Base-by-base conservation (phyloP, 2,113 vertebrate genomes). In the Phylloscopus trochiloides region DNA sequence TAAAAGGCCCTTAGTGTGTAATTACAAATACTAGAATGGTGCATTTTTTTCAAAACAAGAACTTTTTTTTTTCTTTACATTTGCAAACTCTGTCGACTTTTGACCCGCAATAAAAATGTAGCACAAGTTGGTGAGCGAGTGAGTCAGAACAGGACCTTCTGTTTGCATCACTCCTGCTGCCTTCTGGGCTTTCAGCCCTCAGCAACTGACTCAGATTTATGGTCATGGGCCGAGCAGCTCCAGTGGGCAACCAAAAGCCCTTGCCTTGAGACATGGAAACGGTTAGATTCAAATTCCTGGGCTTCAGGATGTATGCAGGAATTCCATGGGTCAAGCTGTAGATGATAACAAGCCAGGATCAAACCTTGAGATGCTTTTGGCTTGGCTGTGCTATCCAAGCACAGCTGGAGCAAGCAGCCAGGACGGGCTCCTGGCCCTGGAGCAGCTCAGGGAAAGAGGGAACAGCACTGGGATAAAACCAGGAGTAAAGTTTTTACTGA, bases 121-220 rank as follows among this genome's bases (percentile, higher is more conserved):
- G 57, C 88, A 94, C 75, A 61, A 96, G 94, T 96, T 80, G 81
- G 96, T 83, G 34, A 94, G 90, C 63, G 95, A 71, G 82, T 96
- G 93, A 96, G 92, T 96, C 95, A 96, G 96, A 96, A 90, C 90
- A 94, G 85, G 82, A 96, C 93, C 94, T 97, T 96, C 93, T 96
- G 93, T 97, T 96, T 96, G 90, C 88, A 90, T 96, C 85, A 77
- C 14, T 90, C 88, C 92, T 86, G 28, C 78, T 94, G 92, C 94
- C 88, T 96, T 40, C 94, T 95, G 93, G n/a, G 92, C 85, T 40
- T 90, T 32, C 88, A 94, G 75, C 55, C 93, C 85, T 83, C 1
- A 48, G 59, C 92, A 88, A 29, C 80, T 90, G 38, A 10, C 81
- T 90, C 88, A 77, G 85, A 95, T 96, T 96, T 95, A 92, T 22